These are phyloP conservation scores for Liparis tanakae DNA, from an alignment of 2,797 vertebrate species.

Conservation along the genomic window DNA sequence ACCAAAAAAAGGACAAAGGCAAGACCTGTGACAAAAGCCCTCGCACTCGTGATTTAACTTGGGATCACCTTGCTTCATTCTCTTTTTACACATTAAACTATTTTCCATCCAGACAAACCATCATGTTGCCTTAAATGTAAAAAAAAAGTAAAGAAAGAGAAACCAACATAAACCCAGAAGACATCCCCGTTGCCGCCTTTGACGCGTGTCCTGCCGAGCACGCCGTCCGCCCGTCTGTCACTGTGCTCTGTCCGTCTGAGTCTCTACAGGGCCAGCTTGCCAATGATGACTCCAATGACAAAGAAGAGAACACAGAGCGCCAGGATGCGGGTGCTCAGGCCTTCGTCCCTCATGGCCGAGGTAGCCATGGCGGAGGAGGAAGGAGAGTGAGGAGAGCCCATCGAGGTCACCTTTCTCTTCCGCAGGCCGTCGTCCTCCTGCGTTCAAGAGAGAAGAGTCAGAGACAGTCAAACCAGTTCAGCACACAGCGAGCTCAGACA, in stretches of 20 bases:
- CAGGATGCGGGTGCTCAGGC: slow-evolving; percentile 87
- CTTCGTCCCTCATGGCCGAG: slow-evolving; percentile 86
- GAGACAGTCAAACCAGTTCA: background rate
- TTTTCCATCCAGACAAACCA: slow-evolving; percentile 62
- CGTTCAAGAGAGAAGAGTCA: background rate
- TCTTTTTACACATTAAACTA: slow-evolving; percentile 66
- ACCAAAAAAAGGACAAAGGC: slow-evolving; percentile 46
- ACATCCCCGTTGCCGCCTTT: slow-evolving; percentile 55
- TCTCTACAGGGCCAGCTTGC: slow-evolving; percentile 91
- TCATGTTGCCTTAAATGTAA: slow-evolving; percentile 69
- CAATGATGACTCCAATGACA: slow-evolving; percentile 93
- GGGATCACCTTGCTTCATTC: slow-evolving; percentile 63
- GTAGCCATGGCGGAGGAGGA: slow-evolving; percentile 71
- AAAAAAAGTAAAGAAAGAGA: slow-evolving; percentile 44
- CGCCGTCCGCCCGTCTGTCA: slow-evolving; percentile 46
- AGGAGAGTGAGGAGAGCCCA: slow-evolving; percentile 76
- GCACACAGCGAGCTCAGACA: too few relatives aligned
- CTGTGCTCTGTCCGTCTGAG: slow-evolving; percentile 66
- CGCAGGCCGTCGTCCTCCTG: slow-evolving; percentile 93
- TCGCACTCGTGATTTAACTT: slow-evolving; percentile 56
- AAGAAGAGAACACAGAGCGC: slow-evolving; percentile 93
- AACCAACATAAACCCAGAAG: slow-evolving; percentile 70
- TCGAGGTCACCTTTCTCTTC: slow-evolving; percentile 86
- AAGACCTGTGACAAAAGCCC: slow-evolving; percentile 62
- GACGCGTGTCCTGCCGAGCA: slow-evolving; percentile 57